Evolutionary conservation across 2,797 vertebrate genomes (phyloP).

Genomic region (Rhynchotus rufescens): DNA sequence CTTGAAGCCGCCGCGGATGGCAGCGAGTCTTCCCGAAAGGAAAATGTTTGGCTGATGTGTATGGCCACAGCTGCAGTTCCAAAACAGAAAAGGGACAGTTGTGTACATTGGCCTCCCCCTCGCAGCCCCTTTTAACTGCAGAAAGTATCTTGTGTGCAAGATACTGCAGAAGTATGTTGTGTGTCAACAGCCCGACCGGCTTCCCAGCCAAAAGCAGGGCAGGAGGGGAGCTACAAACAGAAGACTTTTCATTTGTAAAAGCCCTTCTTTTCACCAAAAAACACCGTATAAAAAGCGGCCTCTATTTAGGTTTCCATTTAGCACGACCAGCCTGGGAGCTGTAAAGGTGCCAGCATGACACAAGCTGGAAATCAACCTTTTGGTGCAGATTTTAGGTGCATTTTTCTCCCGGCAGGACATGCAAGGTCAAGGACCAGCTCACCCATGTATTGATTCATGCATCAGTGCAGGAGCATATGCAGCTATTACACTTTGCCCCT

Average conservation of each 20-base stretch:
- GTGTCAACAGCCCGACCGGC: conserved; percentile 63
- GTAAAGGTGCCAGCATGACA: conserved; percentile 4
- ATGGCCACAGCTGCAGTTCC: conserved; percentile 55
- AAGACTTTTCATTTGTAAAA: conserved; percentile 58
- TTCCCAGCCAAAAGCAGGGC: conserved; percentile 41
- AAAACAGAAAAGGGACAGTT: conserved; percentile 66
- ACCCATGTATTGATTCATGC: neutral
- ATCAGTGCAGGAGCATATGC: neutral
- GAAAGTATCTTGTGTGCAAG: no score
- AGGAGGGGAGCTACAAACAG: conserved; percentile 43
- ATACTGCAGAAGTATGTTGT: conserved; percentile 62
- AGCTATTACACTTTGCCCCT: neutral
- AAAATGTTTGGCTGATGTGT: conserved; percentile 38
- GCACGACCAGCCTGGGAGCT: conserved; percentile 9
- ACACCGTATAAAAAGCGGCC: conserved; percentile 24
- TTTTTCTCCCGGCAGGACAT: conserved; percentile 1
- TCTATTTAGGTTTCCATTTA: conserved; percentile 38
- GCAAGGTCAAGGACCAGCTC: neutral
- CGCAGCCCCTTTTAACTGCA: conserved; percentile 39
- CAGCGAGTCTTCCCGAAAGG: conserved; percentile 40
- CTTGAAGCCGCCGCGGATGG: conserved; percentile 11
- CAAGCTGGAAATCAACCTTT: conserved; percentile 4
- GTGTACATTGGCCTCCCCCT: conserved; percentile 41
- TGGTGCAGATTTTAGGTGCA: neutral
- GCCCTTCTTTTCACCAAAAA: conserved; percentile 33